Percentiles rank a stretch among this genome's conserved stretches.
Evolutionary conservation across 2,888 invertebrate genomes (phyloP).

Genomic region (Heliconius ethilla): DNA sequence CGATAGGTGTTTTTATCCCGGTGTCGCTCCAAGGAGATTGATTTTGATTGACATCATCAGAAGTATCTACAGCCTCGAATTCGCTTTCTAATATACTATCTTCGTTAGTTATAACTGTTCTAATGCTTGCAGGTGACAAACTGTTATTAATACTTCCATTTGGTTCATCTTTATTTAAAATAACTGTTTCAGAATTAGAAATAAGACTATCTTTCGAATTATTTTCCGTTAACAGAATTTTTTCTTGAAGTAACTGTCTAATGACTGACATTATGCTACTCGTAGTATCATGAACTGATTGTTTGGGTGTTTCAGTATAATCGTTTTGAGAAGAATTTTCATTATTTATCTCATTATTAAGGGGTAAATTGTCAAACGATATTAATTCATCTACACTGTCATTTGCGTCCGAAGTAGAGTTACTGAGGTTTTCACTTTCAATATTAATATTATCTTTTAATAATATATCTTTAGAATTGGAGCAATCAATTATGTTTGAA

Average conservation of each 20-base stretch:
- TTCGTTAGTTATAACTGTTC: conserved; percentile 51
- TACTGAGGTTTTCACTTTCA: conserved; percentile 5
- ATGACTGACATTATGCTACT: conserved; percentile 45
- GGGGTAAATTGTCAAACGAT: background rate
- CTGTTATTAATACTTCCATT: conserved; percentile 44
- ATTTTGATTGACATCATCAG: conserved; percentile 36
- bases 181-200: conserved; percentile 52
- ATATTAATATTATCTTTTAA: background rate
- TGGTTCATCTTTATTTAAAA: conserved; percentile 49
- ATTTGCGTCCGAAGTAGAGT: conserved; percentile 1
- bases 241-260: conserved; percentile 41
- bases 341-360: background rate
- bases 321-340: conserved; percentile 13
- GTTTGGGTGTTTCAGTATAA: conserved; percentile 14
- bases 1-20: conserved; percentile 19
- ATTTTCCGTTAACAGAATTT: conserved; percentile 32
- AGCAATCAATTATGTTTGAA: background rate
- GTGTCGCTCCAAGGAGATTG: conserved; percentile 49
- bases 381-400: background rate
- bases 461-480: conserved; percentile 17
- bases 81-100: conserved; percentile 49
- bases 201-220: conserved; percentile 43
- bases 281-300: conserved; percentile 34
- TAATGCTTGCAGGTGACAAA: conserved; percentile 52
- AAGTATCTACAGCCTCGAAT: conserved; percentile 44